Evolutionary conservation across 2,888 invertebrate species (phyloP).

Genomic region (Desoria tigrina): DNA sequence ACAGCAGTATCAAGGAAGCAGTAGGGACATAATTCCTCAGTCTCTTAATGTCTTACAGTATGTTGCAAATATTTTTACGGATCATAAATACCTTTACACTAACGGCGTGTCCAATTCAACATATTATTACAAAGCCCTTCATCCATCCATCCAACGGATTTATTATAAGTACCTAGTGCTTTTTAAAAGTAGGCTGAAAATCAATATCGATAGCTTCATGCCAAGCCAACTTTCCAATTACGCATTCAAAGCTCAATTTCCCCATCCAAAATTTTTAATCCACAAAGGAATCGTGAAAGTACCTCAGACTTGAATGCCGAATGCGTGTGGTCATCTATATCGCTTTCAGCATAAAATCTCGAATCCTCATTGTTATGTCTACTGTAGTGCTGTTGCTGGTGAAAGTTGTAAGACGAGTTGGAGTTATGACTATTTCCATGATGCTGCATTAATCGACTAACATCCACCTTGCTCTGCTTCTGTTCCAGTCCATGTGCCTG

Average conservation of each 20-base stretch:
- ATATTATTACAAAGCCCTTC: slow-evolving; percentile 5
- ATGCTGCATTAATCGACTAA: neutral
- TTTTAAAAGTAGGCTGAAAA: too few relatives aligned
- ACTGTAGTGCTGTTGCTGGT: neutral
- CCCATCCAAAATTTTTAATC: too few relatives aligned
- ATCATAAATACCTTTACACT: slow-evolving; percentile 13
- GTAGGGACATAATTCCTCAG: too few relatives aligned
- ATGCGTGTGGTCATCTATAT: slow-evolving; percentile 34
- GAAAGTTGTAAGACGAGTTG: neutral
- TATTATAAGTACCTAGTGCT: too few relatives aligned
- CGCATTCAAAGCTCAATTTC: too few relatives aligned
- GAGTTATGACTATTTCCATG: neutral
- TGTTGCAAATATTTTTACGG: slow-evolving; percentile 9
- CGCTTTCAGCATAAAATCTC: slow-evolving; percentile 28
- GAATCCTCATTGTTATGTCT: slow-evolving; percentile 14
- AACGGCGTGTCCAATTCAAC: slow-evolving; percentile 12
- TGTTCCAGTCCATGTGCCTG: neutral
- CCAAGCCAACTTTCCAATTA: too few relatives aligned
- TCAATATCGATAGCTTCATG: too few relatives aligned
- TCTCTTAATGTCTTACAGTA: neutral
- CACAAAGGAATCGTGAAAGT: too few relatives aligned
- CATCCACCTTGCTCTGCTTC: neutral
- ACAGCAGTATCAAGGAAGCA: too few relatives aligned
- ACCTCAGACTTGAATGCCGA: slow-evolving; percentile 48
- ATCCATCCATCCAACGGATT: too few relatives aligned